Conservation (phyloP, 2,888 invertebrate genomes). For the Netelia melanura region DNA sequence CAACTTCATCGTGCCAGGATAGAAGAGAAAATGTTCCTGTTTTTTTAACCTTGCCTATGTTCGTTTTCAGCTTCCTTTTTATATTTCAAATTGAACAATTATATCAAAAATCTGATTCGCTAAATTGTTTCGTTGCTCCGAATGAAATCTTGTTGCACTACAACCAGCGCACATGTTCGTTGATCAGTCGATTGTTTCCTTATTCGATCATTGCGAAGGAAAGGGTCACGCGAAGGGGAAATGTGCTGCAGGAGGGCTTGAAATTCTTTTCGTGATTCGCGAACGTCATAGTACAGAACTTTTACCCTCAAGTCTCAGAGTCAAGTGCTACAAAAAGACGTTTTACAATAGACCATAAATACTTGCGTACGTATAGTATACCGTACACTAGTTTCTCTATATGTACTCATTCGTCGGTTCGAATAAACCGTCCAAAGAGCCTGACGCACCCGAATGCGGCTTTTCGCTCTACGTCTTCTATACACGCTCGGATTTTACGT, state of each 20-base stretch:
- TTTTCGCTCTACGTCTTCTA: conserved; percentile 37
- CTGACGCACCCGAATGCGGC: conserved; percentile 33
- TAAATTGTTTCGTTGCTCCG: conserved; percentile 21
- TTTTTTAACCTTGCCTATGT: conserved; percentile 24
- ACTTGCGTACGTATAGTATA: conserved; percentile 49
- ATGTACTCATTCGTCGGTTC: too few relatives aligned
- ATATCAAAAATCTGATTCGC: conserved; percentile 56
- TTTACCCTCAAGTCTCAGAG: conserved; percentile 55
- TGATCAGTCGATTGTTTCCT: background rate
- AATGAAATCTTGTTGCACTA: conserved; percentile 24
- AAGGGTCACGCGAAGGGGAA: background rate
- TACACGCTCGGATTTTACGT: conserved; percentile 37
- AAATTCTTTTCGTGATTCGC: conserved; percentile 45
- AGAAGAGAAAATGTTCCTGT: conserved; percentile 29
- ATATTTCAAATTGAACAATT: conserved; percentile 47
- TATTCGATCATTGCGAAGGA: background rate
- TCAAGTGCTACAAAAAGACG: conserved; percentile 69
- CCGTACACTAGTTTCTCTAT: background rate
- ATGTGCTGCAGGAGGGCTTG: conserved; percentile 19
- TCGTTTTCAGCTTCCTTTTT: conserved; percentile 17
- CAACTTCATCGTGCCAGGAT: conserved; percentile 5
- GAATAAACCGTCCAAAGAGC: conserved; percentile 4
- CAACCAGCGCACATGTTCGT: background rate
- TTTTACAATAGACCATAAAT: conserved; percentile 71
- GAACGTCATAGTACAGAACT: conserved; percentile 33